Base-by-base conservation (phyloP, 2,888 invertebrate genomes). In the Empis livida region DNA sequence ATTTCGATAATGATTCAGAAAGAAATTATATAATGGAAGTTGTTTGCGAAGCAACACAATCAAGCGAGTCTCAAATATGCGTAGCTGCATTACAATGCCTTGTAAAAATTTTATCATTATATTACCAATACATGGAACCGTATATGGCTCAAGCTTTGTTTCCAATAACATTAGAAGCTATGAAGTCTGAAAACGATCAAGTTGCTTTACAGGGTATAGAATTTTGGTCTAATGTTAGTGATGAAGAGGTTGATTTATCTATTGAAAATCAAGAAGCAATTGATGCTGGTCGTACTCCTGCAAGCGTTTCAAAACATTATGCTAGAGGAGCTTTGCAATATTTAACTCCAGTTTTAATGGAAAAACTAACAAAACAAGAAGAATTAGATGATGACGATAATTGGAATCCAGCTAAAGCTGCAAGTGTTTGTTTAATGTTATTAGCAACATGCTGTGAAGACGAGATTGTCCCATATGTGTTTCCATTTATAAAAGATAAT, bases 191-290 rank as follows among this genome's bases (percentile, higher is more conserved):
- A 53, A 80, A 88, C 54, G 95, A 97, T 71, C 95, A 96, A 57
- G 87, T 99, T 46, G 86, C 94, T 15, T 77, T 97, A 48, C 97
- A 97, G 74, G 99, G 99, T 55, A 97, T 99, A 65, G 99, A 99
- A 70, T 99, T 99, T 73, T 99, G 99, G 99, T 97, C 96, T 5
- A 97, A 95, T 60, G 96, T 99, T 1, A 95, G 97, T 62, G 99
- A 99, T 71, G 99, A 97, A 72, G 99, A 99, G 72, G 92, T 96
- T 32, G 96, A 96, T 71, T 73, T 97, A 54, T 80, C 88, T 2
- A 87, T 95, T 65, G 95, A 96, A 70, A 90, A 89, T 60, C 85
- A 86, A 41, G 97, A 97, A 72, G 96, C 97, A 11, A 78, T 79
- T 37, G 97, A 97, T 67, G 82, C 84, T 59, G 83, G 97, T n/a